phyloP scores from a whole-genome alignment of 2,888 invertebrate species.

The Ctena decussata region DNA sequence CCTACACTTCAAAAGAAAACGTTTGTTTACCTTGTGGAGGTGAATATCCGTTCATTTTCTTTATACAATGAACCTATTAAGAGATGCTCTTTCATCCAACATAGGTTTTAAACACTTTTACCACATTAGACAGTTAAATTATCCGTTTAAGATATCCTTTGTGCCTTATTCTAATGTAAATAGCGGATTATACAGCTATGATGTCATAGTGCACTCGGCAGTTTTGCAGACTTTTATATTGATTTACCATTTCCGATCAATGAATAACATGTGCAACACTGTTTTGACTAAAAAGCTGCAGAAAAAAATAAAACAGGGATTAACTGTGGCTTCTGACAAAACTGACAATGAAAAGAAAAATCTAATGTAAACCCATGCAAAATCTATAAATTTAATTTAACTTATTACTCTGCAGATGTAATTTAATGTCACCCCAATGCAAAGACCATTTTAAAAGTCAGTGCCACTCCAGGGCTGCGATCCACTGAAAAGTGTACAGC shows the following conservation, averaged over 20 bases:
- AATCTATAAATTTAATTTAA: too few relatives aligned
- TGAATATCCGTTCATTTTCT: background rate
- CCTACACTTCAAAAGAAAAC: too few relatives aligned
- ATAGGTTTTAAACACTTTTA: background rate
- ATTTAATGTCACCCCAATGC: too few relatives aligned
- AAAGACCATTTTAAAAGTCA: too few relatives aligned
- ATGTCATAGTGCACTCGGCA: background rate
- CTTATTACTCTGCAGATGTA: too few relatives aligned
- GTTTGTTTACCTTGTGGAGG: too few relatives aligned
- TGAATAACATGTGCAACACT: background rate
- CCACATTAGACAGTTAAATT: conserved; percentile 1
- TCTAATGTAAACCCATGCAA: too few relatives aligned
- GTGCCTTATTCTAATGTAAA: conserved; percentile 3
- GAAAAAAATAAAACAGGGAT: background rate
- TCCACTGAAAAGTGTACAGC: too few relatives aligned
- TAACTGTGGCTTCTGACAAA: too few relatives aligned
- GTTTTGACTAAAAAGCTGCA: background rate
- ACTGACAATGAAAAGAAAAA: too few relatives aligned
- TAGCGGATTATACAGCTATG: background rate
- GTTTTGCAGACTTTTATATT: background rate
- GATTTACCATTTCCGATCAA: conserved; percentile 7
- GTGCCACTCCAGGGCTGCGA: too few relatives aligned
- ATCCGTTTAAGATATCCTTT: background rate
- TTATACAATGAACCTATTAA: background rate
- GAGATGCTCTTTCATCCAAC: background rate